Evolutionary conservation across 2,797 vertebrate genomes (phyloP).

Genomic region (Pipistrellus nathusii): DNA sequence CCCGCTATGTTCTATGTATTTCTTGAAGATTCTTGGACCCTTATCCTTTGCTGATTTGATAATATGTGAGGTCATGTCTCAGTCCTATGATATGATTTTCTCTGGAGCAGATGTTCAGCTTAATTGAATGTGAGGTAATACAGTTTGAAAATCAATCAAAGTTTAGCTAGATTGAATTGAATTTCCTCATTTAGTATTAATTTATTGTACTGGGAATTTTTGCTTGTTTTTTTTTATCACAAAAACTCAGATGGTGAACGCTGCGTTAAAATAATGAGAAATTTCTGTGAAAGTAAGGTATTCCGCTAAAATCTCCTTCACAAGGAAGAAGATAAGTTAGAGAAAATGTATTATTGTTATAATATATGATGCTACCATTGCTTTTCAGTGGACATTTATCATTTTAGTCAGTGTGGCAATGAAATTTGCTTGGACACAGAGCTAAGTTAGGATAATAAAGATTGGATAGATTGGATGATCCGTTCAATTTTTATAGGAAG

Average conservation of each 20-base stretch:
- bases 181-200: slow-evolving; percentile 37
- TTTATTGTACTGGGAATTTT: slow-evolving; percentile 6
- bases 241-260: slow-evolving; percentile 27
- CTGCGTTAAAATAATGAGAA: slow-evolving; percentile 14
- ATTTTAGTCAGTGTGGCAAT: slow-evolving; percentile 22
- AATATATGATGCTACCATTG: not conserved
- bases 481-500: not conserved
- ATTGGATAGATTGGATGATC: not conserved
- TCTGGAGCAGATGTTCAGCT: slow-evolving; percentile 10
- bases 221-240: slow-evolving; percentile 15
- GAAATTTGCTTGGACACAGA: slow-evolving; percentile 4
- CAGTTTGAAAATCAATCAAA: slow-evolving; percentile 11
- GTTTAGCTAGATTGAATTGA: slow-evolving; percentile 45
- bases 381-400: slow-evolving; percentile 21
- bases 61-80: not conserved
- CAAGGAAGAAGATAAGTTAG: not conserved
- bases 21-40: slow-evolving; percentile 43
- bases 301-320: not conserved
- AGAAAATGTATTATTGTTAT: not conserved
- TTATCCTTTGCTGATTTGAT: slow-evolving; percentile 35
- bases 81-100: not conserved
- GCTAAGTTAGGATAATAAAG: slow-evolving; percentile 35
- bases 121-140: slow-evolving; percentile 28
- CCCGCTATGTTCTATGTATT: not conserved
- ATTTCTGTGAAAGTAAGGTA: slow-evolving; percentile 3